A percentile compares a stretch with the other conserved stretches of the same genome.
Conservation (phyloP, 2,888 invertebrate species). For the Chaetogeoica ovagalla region DNA sequence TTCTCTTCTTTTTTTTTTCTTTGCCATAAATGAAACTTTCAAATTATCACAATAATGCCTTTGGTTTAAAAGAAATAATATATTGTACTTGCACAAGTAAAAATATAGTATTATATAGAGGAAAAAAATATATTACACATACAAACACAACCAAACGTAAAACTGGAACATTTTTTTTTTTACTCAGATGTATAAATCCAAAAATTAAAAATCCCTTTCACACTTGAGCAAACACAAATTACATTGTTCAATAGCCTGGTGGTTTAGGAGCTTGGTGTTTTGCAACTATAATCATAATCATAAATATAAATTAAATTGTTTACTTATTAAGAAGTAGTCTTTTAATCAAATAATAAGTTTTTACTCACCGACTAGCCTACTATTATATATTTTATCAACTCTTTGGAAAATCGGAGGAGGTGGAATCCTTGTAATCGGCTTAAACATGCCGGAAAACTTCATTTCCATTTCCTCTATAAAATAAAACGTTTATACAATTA, state of each 20-base stretch:
- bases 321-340: neutral
- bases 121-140: constrained; percentile 14
- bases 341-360: constrained; percentile 54
- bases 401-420: constrained; percentile 71
- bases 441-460: constrained; percentile 70
- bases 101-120: constrained; percentile 36
- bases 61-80: constrained; percentile 49
- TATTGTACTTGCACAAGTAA: constrained; percentile 49
- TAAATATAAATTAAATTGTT: neutral
- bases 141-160: constrained; percentile 19
- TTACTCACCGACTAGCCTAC: constrained; percentile 60
- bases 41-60: constrained; percentile 51
- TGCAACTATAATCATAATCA: constrained; percentile 32
- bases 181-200: constrained; percentile 22
- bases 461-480: constrained; percentile 67
- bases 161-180: neutral
- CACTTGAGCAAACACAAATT: constrained; percentile 43
- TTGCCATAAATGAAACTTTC: constrained; percentile 29
- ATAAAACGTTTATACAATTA: neutral
- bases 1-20: constrained; percentile 27
- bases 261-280: constrained; percentile 52
- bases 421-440: constrained; percentile 68
- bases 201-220: constrained; percentile 27
- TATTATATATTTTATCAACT: constrained; percentile 71
- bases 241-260: constrained; percentile 46